Base-by-base conservation (phyloP, 1,140 invertebrate genomes). In the Ylistrum balloti region DNA sequence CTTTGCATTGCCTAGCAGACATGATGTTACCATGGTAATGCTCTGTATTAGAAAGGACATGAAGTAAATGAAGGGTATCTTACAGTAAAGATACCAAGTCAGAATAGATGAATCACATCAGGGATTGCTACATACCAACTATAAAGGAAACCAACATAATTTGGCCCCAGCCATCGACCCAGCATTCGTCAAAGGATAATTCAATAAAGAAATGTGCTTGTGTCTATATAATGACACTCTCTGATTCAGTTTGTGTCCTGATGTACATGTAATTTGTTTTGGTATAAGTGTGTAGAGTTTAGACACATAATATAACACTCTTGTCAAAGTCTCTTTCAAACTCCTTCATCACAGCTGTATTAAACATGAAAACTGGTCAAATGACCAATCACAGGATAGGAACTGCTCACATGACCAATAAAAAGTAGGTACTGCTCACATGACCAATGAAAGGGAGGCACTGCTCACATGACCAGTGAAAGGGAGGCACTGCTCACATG, bases 101-200 rank as follows among this genome's bases (percentile, higher is more conserved):
- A 74, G 28, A 74, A 74, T 74, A 74, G 56, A 74, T 74, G 5
- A 74, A 74, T 74, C 56, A 74, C 56, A 74, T 74, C 56, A 74
- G 56, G 2, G 56, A 17, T n/a, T 17, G 22, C 9, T n/a, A 74
- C 28, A 74, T n/a, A 74, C 56, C 56, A 74, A 17, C 22, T n/a
- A 11, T 74, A 17, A n/a, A 28, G 17, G 17, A 74, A 28, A 28
- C 7, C n/a, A 74, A 3, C 17, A 3, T 74, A 74, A 74, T 74
- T 74, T 74, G 56, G 56, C 28, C 22, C 9, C n/a, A 74, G n/a
- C 56, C 56, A 74, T 74, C 56, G 56, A 28, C 56, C n/a, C 56
- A 74, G 56, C n/a, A 28, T 74, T 74, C n/a, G 11, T 74, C 56
- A 74, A 22, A 74, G 56, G 56, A 11, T 74, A 74, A 74, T 74